phyloP scores from a whole-genome alignment of 1,140 invertebrate genomes.

The Microplitis mediator region DNA sequence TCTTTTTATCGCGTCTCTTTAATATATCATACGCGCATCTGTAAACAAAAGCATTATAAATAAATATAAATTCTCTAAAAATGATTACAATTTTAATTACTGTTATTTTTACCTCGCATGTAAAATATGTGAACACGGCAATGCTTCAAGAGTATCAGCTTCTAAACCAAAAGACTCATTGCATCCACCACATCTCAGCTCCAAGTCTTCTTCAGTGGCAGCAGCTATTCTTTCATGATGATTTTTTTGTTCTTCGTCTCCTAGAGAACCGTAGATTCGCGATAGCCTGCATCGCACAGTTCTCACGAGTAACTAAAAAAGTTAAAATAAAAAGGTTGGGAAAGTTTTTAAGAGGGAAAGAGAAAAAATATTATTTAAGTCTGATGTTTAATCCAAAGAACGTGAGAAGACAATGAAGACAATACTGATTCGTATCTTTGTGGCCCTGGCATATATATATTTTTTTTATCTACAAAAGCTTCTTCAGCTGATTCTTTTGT shows the following conservation, averaged over 20 bases:
- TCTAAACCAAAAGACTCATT: constrained; percentile 76
- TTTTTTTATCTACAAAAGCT: not conserved
- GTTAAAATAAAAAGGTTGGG: not conserved
- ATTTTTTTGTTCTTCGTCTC: constrained; percentile 78
- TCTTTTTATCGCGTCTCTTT: constrained; percentile 70
- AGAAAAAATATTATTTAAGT: not conserved
- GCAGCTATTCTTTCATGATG: constrained; percentile 75
- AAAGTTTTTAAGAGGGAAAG: not conserved
- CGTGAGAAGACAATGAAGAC: not conserved
- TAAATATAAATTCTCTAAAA: not conserved
- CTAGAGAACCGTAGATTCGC: constrained; percentile 78
- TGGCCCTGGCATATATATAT: constrained; percentile 1
- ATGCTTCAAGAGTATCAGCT: constrained; percentile 74
- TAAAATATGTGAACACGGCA: constrained; percentile 84
- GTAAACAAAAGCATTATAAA: constrained; percentile 6
- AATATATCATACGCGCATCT: constrained; percentile 76
- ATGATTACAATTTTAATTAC: not conserved
- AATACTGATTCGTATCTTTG: not conserved
- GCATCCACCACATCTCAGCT: constrained; percentile 78
- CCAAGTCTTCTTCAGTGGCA: constrained; percentile 73
- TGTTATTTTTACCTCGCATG: constrained; percentile 72
- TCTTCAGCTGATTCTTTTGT: not conserved
- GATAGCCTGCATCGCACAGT: constrained; percentile 77
- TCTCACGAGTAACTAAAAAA: constrained; percentile 72
- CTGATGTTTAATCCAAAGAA: not conserved